These are phyloP conservation scores for Xestia c-nigrum DNA, from an alignment of 2,888 invertebrate genomes.

Conservation along the genomic window DNA sequence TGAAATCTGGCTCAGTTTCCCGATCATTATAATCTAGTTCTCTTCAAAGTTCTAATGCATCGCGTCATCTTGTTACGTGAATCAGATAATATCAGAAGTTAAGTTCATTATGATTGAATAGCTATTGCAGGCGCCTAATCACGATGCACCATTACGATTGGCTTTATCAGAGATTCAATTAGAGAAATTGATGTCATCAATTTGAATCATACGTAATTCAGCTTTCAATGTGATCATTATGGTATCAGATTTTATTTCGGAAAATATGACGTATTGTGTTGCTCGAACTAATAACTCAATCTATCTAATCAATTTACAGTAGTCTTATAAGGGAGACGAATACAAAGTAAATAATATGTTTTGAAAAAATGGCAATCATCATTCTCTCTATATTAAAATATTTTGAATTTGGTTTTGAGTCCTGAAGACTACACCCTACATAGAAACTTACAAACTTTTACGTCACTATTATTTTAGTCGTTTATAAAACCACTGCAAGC, in stretches of 20 bases:
- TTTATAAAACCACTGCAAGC: not conserved
- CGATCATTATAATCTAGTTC: not conserved
- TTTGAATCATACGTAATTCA: conserved; percentile 3
- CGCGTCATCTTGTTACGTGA: not conserved
- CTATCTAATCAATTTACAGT: too few relatives aligned
- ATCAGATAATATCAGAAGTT: not conserved
- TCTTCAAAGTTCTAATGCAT: too few relatives aligned
- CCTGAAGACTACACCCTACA: too few relatives aligned
- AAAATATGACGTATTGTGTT: not conserved
- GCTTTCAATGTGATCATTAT: conserved; percentile 5
- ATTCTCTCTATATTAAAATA: too few relatives aligned
- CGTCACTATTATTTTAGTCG: too few relatives aligned
- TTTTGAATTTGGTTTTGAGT: too few relatives aligned
- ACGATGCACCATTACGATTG: conserved; percentile 1
- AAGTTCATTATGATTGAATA: conserved; percentile 8
- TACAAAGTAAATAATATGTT: too few relatives aligned
- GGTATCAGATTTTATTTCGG: too few relatives aligned
- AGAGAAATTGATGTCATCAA: conserved; percentile 8
- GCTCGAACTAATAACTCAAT: not conserved
- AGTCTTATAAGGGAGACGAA: too few relatives aligned
- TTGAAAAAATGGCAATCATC: too few relatives aligned
- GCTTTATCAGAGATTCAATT: conserved; percentile 17
- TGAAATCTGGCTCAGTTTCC: not conserved
- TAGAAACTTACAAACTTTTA: too few relatives aligned
- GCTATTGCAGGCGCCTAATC: conserved; percentile 3